These are phyloP conservation scores for Drosophila bocqueti DNA, from an alignment of 1,140 invertebrate species.

Conservation along the genomic window DNA sequence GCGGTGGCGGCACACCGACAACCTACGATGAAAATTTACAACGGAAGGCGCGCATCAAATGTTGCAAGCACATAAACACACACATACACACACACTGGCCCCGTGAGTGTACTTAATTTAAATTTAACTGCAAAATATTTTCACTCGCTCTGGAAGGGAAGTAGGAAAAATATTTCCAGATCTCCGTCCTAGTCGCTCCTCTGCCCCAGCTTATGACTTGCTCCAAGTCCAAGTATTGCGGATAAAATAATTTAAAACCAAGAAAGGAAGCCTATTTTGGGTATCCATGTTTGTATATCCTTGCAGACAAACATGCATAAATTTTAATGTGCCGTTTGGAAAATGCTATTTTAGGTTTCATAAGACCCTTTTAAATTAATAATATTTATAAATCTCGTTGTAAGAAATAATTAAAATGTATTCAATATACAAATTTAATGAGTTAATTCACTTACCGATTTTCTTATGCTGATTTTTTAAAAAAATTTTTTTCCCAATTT, in stretches of 20 bases:
- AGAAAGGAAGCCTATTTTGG: not conserved
- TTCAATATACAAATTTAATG: too few relatives aligned
- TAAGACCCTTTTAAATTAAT: too few relatives aligned
- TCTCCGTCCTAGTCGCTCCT: not conserved
- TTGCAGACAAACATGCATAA: not conserved
- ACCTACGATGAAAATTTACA: conserved; percentile 62
- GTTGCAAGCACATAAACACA: conserved; percentile 73
- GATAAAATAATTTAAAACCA: not conserved
- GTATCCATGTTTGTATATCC: too few relatives aligned
- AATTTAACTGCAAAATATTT: conserved; percentile 83
- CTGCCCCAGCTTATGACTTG: too few relatives aligned
- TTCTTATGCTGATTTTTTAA: too few relatives aligned
- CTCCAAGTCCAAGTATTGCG: not conserved
- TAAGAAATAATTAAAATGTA: too few relatives aligned
- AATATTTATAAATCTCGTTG: too few relatives aligned
- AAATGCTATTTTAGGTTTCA: not conserved
- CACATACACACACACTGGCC: conserved; percentile 35
- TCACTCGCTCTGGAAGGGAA: conserved; percentile 67
- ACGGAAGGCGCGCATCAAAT: conserved; percentile 72
- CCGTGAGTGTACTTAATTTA: conserved; percentile 68
- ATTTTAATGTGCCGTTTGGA: not conserved
- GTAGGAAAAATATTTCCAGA: conserved; percentile 45
- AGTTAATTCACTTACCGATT: too few relatives aligned
- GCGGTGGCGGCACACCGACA: conserved; percentile 51
- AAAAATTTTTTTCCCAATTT: too few relatives aligned